Percentiles rank a stretch among this genome's conserved stretches.
Evolutionary conservation across 2,113 vertebrate genomes (phyloP).

Genomic region (Anolis sagrei): DNA sequence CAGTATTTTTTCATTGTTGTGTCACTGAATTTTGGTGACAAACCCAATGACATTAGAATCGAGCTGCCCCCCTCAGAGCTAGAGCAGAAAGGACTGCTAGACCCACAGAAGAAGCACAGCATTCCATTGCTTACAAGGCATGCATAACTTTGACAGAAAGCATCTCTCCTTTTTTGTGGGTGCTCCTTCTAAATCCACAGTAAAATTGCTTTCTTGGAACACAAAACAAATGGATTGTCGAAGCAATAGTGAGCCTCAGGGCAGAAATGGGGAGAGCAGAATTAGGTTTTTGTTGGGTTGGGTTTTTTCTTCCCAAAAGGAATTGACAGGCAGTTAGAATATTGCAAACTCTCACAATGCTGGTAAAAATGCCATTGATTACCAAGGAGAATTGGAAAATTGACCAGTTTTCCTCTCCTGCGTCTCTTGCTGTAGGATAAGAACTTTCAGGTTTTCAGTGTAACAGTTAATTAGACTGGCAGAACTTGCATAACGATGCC

Average conservation of each 20-base stretch:
- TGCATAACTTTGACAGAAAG: neutral
- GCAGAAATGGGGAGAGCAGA: neutral
- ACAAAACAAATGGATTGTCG: neutral
- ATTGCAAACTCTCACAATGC: constrained; percentile 21
- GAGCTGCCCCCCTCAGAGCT: neutral
- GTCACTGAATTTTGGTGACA: too few species aligned
- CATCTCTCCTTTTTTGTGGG: neutral
- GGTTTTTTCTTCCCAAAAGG: neutral
- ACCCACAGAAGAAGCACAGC: neutral
- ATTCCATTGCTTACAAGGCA: neutral
- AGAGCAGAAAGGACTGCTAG: neutral
- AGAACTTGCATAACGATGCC: constrained; percentile 15
- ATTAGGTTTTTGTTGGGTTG: neutral
- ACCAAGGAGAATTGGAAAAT: constrained; percentile 22
- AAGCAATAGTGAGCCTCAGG: neutral
- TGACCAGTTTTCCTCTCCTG: neutral
- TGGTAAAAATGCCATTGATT: constrained; percentile 29
- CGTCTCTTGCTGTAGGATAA: constrained; percentile 28
- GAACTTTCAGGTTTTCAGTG: constrained; percentile 8
- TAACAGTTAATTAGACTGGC: constrained; percentile 15
- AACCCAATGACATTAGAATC: neutral
- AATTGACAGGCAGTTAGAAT: neutral
- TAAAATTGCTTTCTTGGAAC: neutral
- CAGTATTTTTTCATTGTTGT: too few species aligned
- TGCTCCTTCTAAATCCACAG: neutral